Percentiles rank a stretch among this genome's conserved stretches.
Evolutionary conservation across 2,113 vertebrate genomes (phyloP).

Genomic region (Haemorhous mexicanus): DNA sequence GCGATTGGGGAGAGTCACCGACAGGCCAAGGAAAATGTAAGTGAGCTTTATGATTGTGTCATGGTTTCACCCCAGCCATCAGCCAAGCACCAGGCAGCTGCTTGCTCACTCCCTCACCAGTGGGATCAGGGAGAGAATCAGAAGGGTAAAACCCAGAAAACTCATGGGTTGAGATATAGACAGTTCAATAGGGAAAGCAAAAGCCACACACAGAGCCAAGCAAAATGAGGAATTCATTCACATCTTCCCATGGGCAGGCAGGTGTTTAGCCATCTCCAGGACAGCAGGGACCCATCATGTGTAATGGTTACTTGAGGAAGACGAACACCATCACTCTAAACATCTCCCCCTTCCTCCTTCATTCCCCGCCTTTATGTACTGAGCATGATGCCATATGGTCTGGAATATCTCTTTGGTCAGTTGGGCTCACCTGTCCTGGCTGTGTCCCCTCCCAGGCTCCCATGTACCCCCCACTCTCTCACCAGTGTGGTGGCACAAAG

Average conservation of each 20-base stretch:
- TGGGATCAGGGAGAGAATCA: neutral
- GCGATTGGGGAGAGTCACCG: slow-evolving; percentile 84
- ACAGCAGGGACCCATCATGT: neutral
- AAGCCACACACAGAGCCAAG: neutral
- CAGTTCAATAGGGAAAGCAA: neutral
- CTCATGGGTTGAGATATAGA: neutral
- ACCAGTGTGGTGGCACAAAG: neutral
- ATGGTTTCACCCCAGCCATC: neutral
- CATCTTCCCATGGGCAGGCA: neutral
- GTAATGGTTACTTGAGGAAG: neutral
- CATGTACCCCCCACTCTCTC: neutral
- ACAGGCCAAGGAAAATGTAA: slow-evolving; percentile 87
- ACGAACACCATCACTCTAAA: neutral
- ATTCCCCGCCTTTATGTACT: neutral
- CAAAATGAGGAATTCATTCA: neutral
- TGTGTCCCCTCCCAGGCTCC: neutral
- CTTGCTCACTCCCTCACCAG: neutral
- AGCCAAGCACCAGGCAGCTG: neutral
- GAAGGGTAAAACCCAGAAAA: neutral
- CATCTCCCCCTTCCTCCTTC: accelerated
- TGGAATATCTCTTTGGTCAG: neutral
- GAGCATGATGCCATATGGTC: accelerated
- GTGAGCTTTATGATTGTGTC: neutral
- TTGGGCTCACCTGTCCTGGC: neutral
- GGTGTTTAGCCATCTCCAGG: neutral